Evolutionary conservation across 2,113 vertebrate genomes (phyloP).

Genomic region (Thinocorus orbignyianus): DNA sequence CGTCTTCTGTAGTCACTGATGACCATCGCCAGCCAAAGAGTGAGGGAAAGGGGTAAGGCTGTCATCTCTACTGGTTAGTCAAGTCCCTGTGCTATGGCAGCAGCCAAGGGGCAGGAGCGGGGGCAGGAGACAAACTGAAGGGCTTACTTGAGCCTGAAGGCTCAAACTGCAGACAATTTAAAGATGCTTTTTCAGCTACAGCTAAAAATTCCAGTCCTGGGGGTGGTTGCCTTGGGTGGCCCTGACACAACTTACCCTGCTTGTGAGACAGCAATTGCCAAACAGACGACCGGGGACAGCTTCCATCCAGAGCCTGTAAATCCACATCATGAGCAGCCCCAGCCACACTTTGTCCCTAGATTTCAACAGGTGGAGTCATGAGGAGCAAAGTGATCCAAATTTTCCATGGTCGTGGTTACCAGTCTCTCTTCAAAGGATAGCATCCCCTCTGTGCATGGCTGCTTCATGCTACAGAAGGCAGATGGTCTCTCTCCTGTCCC

Average conservation of each 20-base stretch:
- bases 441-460: not conserved
- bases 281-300: not conserved
- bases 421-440: not conserved
- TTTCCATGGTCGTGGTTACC: not conserved
- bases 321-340: not conserved
- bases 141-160: not conserved
- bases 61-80: not conserved
- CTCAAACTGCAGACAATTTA: not conserved
- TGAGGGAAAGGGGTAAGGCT: rapidly evolving
- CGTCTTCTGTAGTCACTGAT: not conserved
- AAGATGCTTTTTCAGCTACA: not conserved
- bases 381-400: not conserved
- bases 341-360: not conserved
- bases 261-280: not conserved
- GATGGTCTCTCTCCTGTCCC: not conserved
- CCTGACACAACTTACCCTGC: not conserved
- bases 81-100: not conserved
- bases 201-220: not conserved
- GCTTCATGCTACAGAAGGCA: not conserved
- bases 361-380: not conserved
- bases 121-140: not conserved
- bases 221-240: not conserved
- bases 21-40: not conserved
- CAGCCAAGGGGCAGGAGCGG: not conserved
- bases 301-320: not conserved